Evolutionary conservation across 2,113 vertebrate species (phyloP), one percentile per base, ranked within the genome.

Genomic region (Zosterops lateralis): DNA sequence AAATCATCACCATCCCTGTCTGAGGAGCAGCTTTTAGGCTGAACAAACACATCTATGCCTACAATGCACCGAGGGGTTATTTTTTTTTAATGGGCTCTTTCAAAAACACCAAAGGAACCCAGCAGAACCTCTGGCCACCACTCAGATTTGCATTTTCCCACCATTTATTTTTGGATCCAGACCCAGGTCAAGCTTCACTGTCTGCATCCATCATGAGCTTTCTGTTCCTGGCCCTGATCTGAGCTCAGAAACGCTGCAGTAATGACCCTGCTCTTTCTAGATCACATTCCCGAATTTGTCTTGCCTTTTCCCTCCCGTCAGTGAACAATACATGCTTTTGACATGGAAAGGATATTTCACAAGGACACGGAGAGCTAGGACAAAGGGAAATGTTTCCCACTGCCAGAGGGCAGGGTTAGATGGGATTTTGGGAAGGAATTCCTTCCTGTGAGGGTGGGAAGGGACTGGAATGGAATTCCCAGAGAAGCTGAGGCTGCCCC

Each of bases 161-260:
- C 10, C 32, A 1, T 4, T 2, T 14, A 6, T 54, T 81, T 84
- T 60, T 56, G 26, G 32, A 61, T 8, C 70, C 51, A 36, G 25
- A 16, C 25, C 31, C 42, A 13, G 24, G 50, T 56, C 4, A 29
- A 16, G 48, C 31, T 44, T 28, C 48, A 3, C 0, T 1, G 8
- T 10, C 26, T 1, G 2, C 6, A 7, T 7, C 19, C 6, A 0
- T 9, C n/a, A 10, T 0, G 0, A 70, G 32, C 34, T 32, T 7
- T 64, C 57, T 3, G 3, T 10, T 54, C 45, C 7, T 0, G 1
- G 11, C 17, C 53, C 25, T 14, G 1, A 13, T 24, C 7, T 4
- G 58, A 54, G 48, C 45, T 54, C 81, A 21, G 34, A 12, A n/a
- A 18, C 1, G 0, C 53, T 2, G 0, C 54, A 3, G 65, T 44